phyloP scores from a whole-genome alignment of 2,888 invertebrate genomes.

The Eupithecia abbreviata region DNA sequence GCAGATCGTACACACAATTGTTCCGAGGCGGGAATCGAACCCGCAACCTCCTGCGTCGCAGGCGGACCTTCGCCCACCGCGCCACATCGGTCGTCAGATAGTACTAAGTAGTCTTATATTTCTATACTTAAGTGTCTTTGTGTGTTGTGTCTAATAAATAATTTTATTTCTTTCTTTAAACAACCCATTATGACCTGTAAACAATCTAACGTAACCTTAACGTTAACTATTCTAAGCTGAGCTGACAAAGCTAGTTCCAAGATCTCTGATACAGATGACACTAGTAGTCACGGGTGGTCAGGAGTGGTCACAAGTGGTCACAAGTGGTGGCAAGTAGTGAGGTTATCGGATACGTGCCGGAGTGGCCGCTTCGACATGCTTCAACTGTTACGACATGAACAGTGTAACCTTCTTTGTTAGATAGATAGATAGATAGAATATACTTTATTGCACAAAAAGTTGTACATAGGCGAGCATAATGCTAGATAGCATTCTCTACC shows the following conservation, averaged over 20 bases:
- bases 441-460: no score
- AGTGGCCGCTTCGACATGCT: neutral
- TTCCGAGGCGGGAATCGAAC: no score
- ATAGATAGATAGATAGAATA: no score
- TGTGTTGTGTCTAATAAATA: no score
- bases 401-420: neutral
- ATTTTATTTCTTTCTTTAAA: neutral
- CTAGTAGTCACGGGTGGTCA: neutral
- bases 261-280: slow-evolving; percentile 1
- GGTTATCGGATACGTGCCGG: slow-evolving; percentile 2
- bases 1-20: no score
- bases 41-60: no score
- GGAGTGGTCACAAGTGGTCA: slow-evolving; percentile 1
- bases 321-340: neutral
- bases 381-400: slow-evolving; percentile 6
- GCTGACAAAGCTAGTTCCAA: neutral
- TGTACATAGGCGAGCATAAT: no score
- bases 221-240: neutral
- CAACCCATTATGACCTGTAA: neutral
- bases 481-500: no score
- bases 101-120: no score
- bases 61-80: no score
- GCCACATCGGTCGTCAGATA: no score
- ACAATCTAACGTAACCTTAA: neutral
- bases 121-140: no score